Conservation (phyloP, 2,113 vertebrate genomes). For the Limanda limanda region DNA sequence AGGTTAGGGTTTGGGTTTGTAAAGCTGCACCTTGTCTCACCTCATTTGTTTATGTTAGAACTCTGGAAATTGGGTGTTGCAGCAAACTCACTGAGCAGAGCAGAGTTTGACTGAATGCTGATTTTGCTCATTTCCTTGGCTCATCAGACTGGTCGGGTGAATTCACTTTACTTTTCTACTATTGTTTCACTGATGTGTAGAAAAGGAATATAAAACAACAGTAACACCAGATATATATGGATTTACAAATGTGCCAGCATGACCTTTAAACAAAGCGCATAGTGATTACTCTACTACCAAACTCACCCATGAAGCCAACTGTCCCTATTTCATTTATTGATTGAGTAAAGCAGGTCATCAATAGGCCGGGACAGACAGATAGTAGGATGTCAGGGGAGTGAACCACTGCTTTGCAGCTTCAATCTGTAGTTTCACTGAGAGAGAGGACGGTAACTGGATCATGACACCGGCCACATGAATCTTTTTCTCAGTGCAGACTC, state of each 20-base stretch:
- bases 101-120: neutral
- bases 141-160: neutral
- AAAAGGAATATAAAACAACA: no score
- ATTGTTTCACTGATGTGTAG: no score
- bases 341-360: slow-evolving; percentile 58
- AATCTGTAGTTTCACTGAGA: slow-evolving; percentile 15
- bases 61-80: no score
- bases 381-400: slow-evolving; percentile 57
- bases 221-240: no score
- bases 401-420: slow-evolving; percentile 26
- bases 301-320: slow-evolving; percentile 19
- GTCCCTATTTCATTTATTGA: slow-evolving; percentile 57
- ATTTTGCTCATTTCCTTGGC: neutral
- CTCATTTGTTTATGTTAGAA: no score
- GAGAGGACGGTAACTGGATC: slow-evolving; percentile 52
- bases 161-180: no score
- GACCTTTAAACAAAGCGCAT: neutral
- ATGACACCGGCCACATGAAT: neutral
- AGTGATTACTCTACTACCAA: neutral
- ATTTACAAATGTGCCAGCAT: neutral
- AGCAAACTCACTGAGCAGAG: no score
- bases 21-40: no score
- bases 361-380: slow-evolving; percentile 61
- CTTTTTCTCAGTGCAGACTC: slow-evolving; percentile 7
- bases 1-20: no score